Evolutionary conservation across 1,140 invertebrate genomes (phyloP).

Genomic region (Lepidurus couesii): DNA sequence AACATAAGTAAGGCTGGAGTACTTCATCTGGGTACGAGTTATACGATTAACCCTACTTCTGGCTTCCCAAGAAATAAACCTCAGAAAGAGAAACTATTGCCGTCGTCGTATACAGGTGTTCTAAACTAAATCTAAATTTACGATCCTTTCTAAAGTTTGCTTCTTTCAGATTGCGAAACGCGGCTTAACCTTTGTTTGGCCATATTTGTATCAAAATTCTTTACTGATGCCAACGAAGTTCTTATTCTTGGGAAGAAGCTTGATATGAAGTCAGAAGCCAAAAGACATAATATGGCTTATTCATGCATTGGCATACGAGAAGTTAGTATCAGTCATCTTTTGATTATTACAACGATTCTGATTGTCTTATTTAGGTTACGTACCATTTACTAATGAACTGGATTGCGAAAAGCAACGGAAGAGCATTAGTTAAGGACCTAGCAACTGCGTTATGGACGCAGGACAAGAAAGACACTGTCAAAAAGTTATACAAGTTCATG

Average conservation of each 20-base stretch:
- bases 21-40: background rate
- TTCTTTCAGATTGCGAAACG: background rate
- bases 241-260: background rate
- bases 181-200: background rate
- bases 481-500: background rate
- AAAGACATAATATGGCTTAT: background rate
- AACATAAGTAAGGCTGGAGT: background rate
- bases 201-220: background rate
- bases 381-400: background rate
- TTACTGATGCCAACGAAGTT: background rate
- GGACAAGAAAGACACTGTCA: conserved; percentile 6
- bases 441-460: background rate
- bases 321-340: background rate
- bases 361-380: background rate
- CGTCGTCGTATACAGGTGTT: background rate
- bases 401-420: background rate
- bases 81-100: background rate
- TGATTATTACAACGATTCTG: background rate
- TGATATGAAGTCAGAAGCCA: background rate
- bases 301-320: background rate
- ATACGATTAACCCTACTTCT: background rate
- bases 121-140: background rate
- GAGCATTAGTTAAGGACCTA: background rate
- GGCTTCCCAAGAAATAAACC: background rate
- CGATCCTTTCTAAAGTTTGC: background rate